Conservation (phyloP, 2,113 vertebrate genomes). For the Buteo buteo region DNA sequence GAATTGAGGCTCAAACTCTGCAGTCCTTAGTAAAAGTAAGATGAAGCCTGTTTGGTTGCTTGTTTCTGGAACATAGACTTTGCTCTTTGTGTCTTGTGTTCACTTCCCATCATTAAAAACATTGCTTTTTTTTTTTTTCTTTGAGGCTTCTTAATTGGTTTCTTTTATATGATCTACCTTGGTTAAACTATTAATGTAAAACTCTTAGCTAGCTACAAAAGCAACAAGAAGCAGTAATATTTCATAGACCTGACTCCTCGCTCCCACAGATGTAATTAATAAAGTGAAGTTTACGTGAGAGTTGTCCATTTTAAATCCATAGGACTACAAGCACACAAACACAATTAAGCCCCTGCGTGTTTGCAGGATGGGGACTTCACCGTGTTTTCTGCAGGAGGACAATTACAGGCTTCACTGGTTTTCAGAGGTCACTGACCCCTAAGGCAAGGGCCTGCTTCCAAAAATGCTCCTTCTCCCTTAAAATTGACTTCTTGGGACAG, state of each 20-base stretch:
- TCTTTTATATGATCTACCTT: not conserved
- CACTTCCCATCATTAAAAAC: not conserved
- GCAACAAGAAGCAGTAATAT: not conserved
- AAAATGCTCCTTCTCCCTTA: not conserved
- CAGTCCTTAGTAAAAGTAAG: not conserved
- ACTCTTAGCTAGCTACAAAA: not conserved
- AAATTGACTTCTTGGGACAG: not conserved
- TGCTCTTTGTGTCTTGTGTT: not conserved
- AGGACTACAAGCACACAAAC: not conserved
- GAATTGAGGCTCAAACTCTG: not conserved
- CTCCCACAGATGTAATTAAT: not conserved
- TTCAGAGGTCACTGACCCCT: not conserved
- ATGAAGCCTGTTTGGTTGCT: not conserved
- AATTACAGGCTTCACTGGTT: not conserved
- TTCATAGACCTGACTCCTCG: not conserved
- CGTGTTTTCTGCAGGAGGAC: not conserved
- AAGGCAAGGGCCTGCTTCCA: not conserved
- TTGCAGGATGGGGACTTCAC: not conserved
- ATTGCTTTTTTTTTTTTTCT: not conserved
- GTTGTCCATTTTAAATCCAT: not conserved
- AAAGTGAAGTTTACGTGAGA: not conserved
- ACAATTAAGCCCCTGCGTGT: not conserved
- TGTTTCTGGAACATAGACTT: not conserved
- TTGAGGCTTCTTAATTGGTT: not conserved
- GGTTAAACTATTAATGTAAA: not conserved